phyloP scores from a whole-genome alignment of 2,797 vertebrate species.

The Enteromius anoplus region DNA sequence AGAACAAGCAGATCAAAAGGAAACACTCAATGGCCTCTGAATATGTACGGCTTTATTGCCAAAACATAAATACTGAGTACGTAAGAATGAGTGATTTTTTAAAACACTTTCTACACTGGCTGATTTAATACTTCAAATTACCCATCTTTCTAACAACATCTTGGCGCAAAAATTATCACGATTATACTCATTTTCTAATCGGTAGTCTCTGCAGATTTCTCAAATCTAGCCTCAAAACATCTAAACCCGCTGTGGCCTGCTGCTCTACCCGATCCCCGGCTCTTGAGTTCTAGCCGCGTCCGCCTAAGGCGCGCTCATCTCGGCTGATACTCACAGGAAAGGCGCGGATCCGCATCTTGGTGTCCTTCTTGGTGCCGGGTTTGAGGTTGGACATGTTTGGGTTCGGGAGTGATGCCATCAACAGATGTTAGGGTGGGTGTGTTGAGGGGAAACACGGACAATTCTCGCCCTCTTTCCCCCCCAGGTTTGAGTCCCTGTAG shows the following conservation, averaged over 20 bases:
- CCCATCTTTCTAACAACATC: not conserved
- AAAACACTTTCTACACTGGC: slow-evolving; percentile 9
- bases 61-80: not conserved
- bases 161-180: not conserved
- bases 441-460: slow-evolving; percentile 59
- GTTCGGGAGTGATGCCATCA: slow-evolving; percentile 39
- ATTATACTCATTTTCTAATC: not conserved
- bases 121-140: slow-evolving; percentile 2
- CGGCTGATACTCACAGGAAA: slow-evolving; percentile 87
- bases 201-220: not conserved
- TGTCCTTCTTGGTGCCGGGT: slow-evolving; percentile 94
- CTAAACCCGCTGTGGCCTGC: slow-evolving; percentile 48
- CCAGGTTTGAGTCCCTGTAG: slow-evolving; percentile 59
- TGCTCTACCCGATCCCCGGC: slow-evolving; percentile 65
- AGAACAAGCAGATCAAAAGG: not conserved
- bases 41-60: not conserved
- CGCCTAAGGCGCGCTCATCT: slow-evolving; percentile 44
- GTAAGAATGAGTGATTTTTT: not conserved
- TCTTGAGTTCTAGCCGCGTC: slow-evolving; percentile 57
- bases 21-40: not conserved
- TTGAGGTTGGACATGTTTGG: slow-evolving; percentile 94
- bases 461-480: slow-evolving; percentile 66
- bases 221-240: slow-evolving; percentile 14
- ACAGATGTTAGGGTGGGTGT: slow-evolving; percentile 38
- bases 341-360: slow-evolving; percentile 98